Base-by-base conservation (phyloP, 2,888 invertebrate genomes). In the Aspidiotus destructor region DNA sequence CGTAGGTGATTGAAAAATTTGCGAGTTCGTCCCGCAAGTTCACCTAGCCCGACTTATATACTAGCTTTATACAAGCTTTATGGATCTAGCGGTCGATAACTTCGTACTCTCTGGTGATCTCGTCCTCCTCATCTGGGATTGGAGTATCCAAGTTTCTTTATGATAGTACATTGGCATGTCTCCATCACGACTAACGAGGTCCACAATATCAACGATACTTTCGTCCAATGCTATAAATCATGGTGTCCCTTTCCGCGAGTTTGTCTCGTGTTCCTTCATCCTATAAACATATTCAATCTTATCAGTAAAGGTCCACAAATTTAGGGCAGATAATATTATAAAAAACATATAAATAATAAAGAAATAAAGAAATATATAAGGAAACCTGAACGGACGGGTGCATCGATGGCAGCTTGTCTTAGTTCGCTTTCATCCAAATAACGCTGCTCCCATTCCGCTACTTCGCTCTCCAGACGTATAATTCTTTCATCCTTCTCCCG, bases 161-260 rank as follows among this genome's bases (percentile, higher is more conserved):
- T n/a, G n/a, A n/a, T n/a, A n/a, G n/a, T n/a, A n/a, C n/a, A n/a
- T n/a, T n/a, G 98, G 98, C 73, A 96, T 85, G 80, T 96, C 98
- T 76, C 97, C 94, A 77, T 94, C 91, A 72, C 90, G 84, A 78
- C 97, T 97, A 85, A 98, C 93, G 64, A 92, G 87, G 79, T 96
- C 93, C 0, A 96, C 92, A 74, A 98, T 92, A 76, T 92, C 91
- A 65, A 97, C 84, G 68, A 98, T 89, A 77, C 95, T 95, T 75
- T 98, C 97, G 58, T 92, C 88, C 58, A 98, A 79, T 76, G 89
- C 80, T 75, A 92, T 92, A 40, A n/a, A 94, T 90, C 88, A 93
- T 90, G 0, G 92, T 92, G 76, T 94, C 92, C 69, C 88, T 85
- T 77, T 93, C 92, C 0, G 90, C 89, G 69, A 93, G 82, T 76